Evolutionary conservation across 2,113 vertebrate species (phyloP).

Genomic region (Deroptyus accipitrinus): DNA sequence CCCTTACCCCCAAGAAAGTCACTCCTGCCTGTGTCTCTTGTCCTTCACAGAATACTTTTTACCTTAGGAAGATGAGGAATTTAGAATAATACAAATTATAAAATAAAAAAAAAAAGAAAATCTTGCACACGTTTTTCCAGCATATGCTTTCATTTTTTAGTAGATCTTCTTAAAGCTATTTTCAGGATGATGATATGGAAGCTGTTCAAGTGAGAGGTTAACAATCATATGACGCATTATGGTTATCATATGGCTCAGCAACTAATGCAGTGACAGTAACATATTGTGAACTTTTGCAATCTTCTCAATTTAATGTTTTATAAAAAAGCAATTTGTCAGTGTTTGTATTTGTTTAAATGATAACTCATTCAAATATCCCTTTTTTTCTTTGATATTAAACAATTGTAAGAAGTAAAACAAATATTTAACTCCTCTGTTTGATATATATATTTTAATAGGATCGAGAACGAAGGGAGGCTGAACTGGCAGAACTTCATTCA

Average conservation of each 20-base stretch:
- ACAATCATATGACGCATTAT: neutral
- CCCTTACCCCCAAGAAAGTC: neutral
- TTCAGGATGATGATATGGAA: neutral
- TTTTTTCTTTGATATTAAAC: neutral
- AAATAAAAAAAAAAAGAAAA: neutral
- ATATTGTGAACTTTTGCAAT: neutral
- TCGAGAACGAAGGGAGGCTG: constrained; percentile 72
- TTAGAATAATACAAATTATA: neutral
- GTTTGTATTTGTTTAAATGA: neutral
- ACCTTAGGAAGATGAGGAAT: neutral
- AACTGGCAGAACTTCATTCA: constrained; percentile 79
- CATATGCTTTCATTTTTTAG: neutral
- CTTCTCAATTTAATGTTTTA: neutral
- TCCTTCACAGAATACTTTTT: neutral
- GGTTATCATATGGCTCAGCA: neutral
- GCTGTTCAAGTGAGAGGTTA: neutral
- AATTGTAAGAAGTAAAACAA: neutral
- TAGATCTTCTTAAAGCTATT: neutral
- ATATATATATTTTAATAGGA: constrained; percentile 65
- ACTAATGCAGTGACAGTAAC: neutral
- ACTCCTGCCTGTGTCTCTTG: neutral
- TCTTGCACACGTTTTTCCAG: neutral
- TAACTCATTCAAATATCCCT: neutral
- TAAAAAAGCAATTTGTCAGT: neutral
- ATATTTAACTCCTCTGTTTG: neutral